Evolutionary conservation across 2,113 vertebrate genomes (phyloP).

Genomic region (Pongo pygmaeus): DNA sequence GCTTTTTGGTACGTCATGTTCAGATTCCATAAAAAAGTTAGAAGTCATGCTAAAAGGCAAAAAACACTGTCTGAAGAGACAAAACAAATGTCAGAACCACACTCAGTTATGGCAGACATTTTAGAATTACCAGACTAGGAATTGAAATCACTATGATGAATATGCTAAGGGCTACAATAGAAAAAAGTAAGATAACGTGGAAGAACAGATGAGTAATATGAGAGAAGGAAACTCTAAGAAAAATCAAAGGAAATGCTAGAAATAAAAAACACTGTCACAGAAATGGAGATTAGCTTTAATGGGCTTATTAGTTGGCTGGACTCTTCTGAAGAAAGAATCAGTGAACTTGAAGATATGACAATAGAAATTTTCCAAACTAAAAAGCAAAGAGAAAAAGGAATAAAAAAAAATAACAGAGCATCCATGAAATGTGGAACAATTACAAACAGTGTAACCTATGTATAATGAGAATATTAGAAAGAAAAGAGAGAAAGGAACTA

Average conservation of each 20-base stretch:
- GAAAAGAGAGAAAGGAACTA: background rate
- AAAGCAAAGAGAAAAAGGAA: background rate
- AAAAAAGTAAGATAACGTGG: too few species aligned
- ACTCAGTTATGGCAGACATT: too few species aligned
- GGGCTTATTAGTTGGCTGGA: background rate
- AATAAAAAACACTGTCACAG: background rate
- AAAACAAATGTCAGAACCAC: too few species aligned
- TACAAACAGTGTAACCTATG: background rate
- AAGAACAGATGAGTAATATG: too few species aligned
- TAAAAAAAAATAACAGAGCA: background rate
- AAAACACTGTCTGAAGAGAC: too few species aligned
- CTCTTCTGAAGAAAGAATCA: background rate
- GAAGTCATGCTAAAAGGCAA: background rate
- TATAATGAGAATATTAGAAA: too few species aligned
- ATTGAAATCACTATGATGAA: background rate
- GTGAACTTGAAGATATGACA: too few species aligned
- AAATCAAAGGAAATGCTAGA: too few species aligned
- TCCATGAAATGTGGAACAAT: background rate
- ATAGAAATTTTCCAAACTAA: too few species aligned
- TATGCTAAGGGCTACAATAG: too few species aligned
- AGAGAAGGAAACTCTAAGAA: too few species aligned
- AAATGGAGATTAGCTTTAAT: background rate
- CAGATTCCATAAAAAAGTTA: background rate
- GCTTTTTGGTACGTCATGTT: background rate
- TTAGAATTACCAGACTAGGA: background rate